These are phyloP conservation scores for Noctuana brunneofusca DNA, from an alignment of 2,888 invertebrate genomes.

Conservation along the genomic window DNA sequence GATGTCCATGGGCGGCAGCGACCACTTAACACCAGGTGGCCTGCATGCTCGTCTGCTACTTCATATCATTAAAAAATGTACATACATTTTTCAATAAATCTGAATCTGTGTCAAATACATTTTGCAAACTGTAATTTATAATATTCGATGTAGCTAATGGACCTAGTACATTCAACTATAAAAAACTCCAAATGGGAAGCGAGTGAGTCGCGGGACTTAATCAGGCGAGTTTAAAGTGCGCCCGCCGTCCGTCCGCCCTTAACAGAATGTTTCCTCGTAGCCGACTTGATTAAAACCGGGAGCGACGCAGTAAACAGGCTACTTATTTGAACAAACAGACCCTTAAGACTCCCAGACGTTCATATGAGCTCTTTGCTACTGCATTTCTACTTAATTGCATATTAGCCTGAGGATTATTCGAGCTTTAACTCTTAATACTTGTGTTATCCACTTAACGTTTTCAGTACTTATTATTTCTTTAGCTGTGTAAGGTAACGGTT, in stretches of 20 bases:
- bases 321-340: constrained; percentile 64
- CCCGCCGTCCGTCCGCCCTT: constrained; percentile 56
- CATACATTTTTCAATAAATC: too few relatives aligned
- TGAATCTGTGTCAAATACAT: too few relatives aligned
- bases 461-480: constrained; percentile 23
- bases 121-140: too few relatives aligned
- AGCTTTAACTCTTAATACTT: constrained; percentile 23
- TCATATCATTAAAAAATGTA: too few relatives aligned
- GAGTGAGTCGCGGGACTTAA: constrained; percentile 51
- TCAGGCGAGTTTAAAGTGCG: constrained; percentile 61
- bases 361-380: constrained; percentile 47
- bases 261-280: constrained; percentile 51
- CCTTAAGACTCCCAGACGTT: constrained; percentile 50
- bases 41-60: too few relatives aligned
- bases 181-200: constrained; percentile 6
- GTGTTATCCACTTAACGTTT: constrained; percentile 31
- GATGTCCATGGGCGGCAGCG: too few relatives aligned
- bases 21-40: too few relatives aligned
- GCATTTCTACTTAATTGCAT: constrained; percentile 40
- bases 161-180: not conserved
- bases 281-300: constrained; percentile 68
- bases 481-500: not conserved
- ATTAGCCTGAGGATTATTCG: constrained; percentile 33
- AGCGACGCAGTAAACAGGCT: constrained; percentile 50
- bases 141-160: not conserved